These are phyloP conservation scores for Platycheirus rosarum DNA, from an alignment of 2,888 invertebrate species.

Conservation along the genomic window DNA sequence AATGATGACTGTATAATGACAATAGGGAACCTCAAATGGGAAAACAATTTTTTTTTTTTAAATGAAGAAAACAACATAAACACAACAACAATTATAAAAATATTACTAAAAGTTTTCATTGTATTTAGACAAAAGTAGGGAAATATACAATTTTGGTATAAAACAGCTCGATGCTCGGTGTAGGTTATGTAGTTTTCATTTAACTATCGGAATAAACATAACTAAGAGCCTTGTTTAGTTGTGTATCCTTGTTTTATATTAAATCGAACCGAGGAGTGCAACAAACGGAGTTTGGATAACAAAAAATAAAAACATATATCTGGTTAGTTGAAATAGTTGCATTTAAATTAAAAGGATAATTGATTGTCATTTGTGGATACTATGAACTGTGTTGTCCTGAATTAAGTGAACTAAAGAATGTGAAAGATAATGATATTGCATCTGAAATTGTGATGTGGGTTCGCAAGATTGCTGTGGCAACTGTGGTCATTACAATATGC, in stretches of 20 bases:
- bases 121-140: constrained; percentile 61
- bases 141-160: constrained; percentile 78
- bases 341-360: constrained; percentile 12
- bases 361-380: constrained; percentile 1
- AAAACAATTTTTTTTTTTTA: constrained; percentile 49
- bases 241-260: constrained; percentile 17
- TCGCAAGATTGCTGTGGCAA: neutral
- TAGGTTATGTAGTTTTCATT: constrained; percentile 80
- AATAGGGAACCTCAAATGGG: constrained; percentile 41
- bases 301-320: no score
- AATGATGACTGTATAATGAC: constrained; percentile 36
- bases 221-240: constrained; percentile 40
- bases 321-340: constrained; percentile 20
- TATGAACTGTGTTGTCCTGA: constrained; percentile 21
- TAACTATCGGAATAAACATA: constrained; percentile 75
- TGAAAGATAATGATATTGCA: neutral
- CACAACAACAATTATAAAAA: constrained; percentile 66
- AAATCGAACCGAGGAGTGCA: constrained; percentile 1
- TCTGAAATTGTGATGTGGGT: constrained; percentile 11
- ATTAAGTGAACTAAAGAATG: constrained; percentile 12
- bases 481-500: neutral
- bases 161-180: constrained; percentile 79
- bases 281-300: neutral
- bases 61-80: constrained; percentile 69
- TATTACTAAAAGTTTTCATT: constrained; percentile 53